Percentiles rank a stretch among this genome's conserved stretches.
Conservation (phyloP, 2,113 vertebrate genomes). For the Leiothrix lutea region DNA sequence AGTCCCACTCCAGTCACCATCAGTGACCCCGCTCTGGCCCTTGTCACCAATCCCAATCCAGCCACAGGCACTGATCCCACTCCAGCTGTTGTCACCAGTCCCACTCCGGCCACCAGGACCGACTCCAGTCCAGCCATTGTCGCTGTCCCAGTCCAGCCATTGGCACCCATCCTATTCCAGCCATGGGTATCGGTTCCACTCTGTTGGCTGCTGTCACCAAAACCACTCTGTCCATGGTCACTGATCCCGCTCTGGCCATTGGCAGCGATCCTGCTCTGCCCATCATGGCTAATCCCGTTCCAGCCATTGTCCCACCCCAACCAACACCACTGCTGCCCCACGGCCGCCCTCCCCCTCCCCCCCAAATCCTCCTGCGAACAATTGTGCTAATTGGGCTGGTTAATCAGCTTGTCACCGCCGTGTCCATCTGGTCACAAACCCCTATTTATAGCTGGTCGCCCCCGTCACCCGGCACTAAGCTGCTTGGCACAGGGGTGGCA, state of each 20-base stretch:
- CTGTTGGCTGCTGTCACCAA: background rate
- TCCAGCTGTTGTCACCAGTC: background rate
- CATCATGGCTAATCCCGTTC: background rate
- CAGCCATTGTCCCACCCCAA: background rate
- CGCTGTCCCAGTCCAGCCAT: background rate
- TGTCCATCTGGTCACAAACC: constrained; percentile 30
- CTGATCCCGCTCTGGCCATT: background rate
- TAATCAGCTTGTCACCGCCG: constrained; percentile 61
- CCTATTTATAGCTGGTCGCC: constrained; percentile 60
- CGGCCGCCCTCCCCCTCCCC: background rate
- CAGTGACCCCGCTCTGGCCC: background rate
- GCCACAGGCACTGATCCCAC: background rate
- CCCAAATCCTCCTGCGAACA: constrained; percentile 36
- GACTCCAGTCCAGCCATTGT: background rate
- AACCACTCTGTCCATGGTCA: background rate
- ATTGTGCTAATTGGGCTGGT: constrained; percentile 47
- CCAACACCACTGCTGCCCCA: background rate
- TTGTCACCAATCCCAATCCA: background rate
- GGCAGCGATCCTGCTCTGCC: background rate
- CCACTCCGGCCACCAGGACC: background rate
- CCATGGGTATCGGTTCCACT: background rate
- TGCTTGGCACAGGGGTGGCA: background rate
- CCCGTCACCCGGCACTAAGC: constrained; percentile 29
- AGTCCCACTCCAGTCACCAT: background rate
- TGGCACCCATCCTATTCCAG: background rate